phyloP scores from a whole-genome alignment of 2,797 vertebrate genomes.

The Thripadectes ignobilis region DNA sequence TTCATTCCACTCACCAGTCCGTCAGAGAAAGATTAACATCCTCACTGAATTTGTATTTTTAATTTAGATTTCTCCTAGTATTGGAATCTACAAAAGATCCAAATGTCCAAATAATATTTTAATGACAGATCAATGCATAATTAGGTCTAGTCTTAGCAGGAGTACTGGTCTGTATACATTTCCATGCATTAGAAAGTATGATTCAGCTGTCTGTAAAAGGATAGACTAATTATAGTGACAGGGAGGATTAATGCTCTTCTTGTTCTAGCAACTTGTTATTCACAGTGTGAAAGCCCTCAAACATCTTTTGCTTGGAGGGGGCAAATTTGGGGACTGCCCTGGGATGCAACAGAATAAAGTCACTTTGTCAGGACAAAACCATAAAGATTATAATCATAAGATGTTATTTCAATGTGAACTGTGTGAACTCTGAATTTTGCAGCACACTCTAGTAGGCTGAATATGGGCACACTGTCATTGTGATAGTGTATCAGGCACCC shows the following conservation, averaged over 20 bases:
- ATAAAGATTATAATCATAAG: conserved; percentile 12
- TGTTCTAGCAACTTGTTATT: conserved; percentile 61
- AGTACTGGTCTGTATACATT: conserved; percentile 59
- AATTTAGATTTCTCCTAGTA: conserved; percentile 11
- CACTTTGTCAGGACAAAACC: conserved; percentile 60
- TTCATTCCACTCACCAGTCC: neutral
- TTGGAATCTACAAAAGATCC: neutral
- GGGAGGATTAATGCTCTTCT: conserved; percentile 56
- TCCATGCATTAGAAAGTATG: conserved; percentile 67
- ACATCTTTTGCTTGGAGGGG: conserved; percentile 38
- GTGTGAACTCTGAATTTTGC: conserved; percentile 28
- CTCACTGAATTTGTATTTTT: conserved; percentile 15
- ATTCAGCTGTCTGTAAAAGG: conserved; percentile 62
- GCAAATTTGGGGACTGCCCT: conserved; percentile 21
- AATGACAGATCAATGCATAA: conserved; percentile 55
- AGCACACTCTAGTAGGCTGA: neutral
- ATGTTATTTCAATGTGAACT: conserved; percentile 10
- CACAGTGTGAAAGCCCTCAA: conserved; percentile 48
- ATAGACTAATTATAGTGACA: conserved; percentile 64
- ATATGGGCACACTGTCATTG: neutral
- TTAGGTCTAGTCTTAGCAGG: conserved; percentile 40
- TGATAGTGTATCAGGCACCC: neutral
- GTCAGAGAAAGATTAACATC: neutral
- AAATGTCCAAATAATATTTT: conserved; percentile 56
- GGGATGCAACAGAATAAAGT: conserved; percentile 35